A percentile compares a stretch with the other conserved stretches of the same genome.
Evolutionary conservation across 1,140 invertebrate species (phyloP).

Genomic region (Myzus persicae): DNA sequence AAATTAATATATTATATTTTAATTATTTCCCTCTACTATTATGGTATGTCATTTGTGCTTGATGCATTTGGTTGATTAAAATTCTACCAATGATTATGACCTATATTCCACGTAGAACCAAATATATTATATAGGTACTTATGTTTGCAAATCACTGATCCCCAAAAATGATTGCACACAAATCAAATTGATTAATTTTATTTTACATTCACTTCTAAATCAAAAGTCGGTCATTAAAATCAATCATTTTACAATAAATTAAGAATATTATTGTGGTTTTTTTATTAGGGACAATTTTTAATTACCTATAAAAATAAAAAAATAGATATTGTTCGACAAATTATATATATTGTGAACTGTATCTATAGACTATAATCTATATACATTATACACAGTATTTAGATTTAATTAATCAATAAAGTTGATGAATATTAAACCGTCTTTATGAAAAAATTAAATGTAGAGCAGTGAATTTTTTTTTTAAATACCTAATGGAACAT

Average conservation of each 20-base stretch:
- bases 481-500: not conserved
- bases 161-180: not conserved
- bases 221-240: not conserved
- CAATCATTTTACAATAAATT: not conserved
- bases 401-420: not conserved
- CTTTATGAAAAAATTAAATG: not conserved
- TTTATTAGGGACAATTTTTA: too few species aligned
- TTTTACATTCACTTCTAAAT: not conserved
- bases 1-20: not conserved
- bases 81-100: not conserved
- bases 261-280: not conserved
- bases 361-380: too few species aligned
- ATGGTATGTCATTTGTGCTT: not conserved
- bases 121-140: not conserved
- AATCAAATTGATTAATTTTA: not conserved
- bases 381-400: too few species aligned
- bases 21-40: not conserved
- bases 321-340: not conserved
- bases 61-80: not conserved
- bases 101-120: not conserved
- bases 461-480: not conserved
- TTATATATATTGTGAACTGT: not conserved
- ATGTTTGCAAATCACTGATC: not conserved
- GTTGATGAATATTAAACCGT: not conserved
- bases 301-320: too few species aligned